phyloP scores from a whole-genome alignment of 2,113 vertebrate genomes.

The Cranoglanis bouderius region DNA sequence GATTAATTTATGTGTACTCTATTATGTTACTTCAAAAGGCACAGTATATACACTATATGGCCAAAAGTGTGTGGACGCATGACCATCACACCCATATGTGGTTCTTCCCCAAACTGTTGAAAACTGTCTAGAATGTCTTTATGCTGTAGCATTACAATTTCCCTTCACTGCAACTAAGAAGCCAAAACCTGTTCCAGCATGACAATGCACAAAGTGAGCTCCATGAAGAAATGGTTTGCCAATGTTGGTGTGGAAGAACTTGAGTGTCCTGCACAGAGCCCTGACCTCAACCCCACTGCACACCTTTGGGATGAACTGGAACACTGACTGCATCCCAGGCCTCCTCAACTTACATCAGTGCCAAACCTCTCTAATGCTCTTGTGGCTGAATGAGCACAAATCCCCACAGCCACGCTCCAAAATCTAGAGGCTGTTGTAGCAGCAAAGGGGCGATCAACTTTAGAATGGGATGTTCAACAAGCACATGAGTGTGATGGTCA shows the following conservation, averaged over 20 bases:
- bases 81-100: not conserved
- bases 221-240: too few relatives aligned
- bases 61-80: not conserved
- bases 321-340: not conserved
- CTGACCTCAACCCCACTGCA: not conserved
- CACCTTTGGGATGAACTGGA: not conserved
- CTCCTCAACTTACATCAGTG: not conserved
- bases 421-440: not conserved
- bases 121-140: too few relatives aligned
- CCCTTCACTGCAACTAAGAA: not conserved
- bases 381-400: not conserved
- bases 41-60: not conserved
- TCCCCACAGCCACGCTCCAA: not conserved
- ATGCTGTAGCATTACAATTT: not conserved
- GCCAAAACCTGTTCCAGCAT: not conserved
- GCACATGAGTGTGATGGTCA: not conserved
- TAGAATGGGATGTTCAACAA: too few relatives aligned
- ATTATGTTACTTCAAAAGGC: not conserved
- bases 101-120: not conserved
- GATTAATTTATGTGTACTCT: not conserved
- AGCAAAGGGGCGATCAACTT: not conserved
- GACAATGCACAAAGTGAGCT: too few relatives aligned
- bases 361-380: not conserved
- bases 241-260: too few relatives aligned
- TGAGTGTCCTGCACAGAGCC: too few relatives aligned